A percentile compares a stretch with the other conserved stretches of the same genome.
Evolutionary conservation across 2,888 invertebrate species (phyloP).

Genomic region (Therioaphis trifolii): DNA sequence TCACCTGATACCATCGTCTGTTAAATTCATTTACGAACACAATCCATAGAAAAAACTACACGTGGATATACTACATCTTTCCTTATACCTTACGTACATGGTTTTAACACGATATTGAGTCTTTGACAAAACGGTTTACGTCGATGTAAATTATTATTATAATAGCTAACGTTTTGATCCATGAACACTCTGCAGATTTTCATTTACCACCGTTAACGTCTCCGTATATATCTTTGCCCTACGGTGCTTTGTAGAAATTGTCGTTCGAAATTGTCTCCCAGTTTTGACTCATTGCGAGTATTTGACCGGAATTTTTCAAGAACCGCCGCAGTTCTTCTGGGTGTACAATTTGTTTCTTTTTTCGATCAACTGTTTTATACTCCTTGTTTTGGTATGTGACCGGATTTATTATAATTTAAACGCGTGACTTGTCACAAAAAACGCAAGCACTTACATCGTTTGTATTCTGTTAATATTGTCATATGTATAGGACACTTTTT

Average conservation of each 20-base stretch:
- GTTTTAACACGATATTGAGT: no score
- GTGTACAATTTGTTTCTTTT: background rate
- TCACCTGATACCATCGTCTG: background rate
- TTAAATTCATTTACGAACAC: background rate
- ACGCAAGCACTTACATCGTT: background rate
- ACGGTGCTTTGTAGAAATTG: background rate
- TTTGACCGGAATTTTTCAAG: slow-evolving; percentile 7
- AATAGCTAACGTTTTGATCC: no score
- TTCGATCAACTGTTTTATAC: background rate
- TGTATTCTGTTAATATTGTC: no score
- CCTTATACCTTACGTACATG: no score
- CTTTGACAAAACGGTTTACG: no score
- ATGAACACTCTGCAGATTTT: no score
- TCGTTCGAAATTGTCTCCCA: background rate
- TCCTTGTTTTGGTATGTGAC: slow-evolving; percentile 8
- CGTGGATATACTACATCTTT: background rate
- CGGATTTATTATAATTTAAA: slow-evolving; percentile 52
- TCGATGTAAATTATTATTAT: no score
- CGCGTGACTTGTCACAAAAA: slow-evolving; percentile 50
- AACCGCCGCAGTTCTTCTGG: background rate
- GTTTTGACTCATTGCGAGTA: background rate
- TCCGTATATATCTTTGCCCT: background rate
- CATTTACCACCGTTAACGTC: slow-evolving; percentile 42
- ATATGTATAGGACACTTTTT: no score
- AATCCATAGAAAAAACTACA: no score